Evolutionary conservation across 2,797 vertebrate species (phyloP).

Genomic region (Otolemur crassicaudatus): DNA sequence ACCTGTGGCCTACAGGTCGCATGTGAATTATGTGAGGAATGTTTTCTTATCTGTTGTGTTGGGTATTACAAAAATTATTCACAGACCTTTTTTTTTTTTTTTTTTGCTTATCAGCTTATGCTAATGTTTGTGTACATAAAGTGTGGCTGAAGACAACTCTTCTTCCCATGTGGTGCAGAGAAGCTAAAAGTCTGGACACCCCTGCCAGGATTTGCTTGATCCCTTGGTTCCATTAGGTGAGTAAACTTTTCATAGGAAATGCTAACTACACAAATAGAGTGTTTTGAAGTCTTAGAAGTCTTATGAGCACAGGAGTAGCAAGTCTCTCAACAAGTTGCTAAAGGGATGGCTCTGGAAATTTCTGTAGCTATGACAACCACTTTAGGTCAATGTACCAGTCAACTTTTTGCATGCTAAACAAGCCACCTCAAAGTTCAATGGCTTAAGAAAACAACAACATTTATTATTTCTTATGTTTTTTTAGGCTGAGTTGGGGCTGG

Average conservation of each 20-base stretch:
- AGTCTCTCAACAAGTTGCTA: neutral
- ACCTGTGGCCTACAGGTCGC: too few relatives aligned
- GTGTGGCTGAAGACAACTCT: too few relatives aligned
- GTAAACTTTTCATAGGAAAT: constrained; percentile 30
- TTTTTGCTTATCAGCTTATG: too few relatives aligned
- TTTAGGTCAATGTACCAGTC: neutral
- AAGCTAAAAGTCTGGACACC: too few relatives aligned
- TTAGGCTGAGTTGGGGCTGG: neutral
- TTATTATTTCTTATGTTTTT: neutral
- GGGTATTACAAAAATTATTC: too few relatives aligned
- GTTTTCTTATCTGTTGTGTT: too few relatives aligned
- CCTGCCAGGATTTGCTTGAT: neutral
- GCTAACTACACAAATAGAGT: neutral
- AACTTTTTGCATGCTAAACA: constrained; percentile 44
- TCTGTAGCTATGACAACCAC: constrained; percentile 31
- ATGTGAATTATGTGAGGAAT: too few relatives aligned
- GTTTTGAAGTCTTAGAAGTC: neutral
- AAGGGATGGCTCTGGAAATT: constrained; percentile 52
- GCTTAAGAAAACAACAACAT: constrained; percentile 17
- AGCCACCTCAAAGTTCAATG: neutral
- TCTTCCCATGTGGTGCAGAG: too few relatives aligned
- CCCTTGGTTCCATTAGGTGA: neutral
- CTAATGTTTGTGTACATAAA: too few relatives aligned
- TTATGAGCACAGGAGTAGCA: constrained; percentile 8
- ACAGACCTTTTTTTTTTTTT: too few relatives aligned